Evolutionary conservation across 2,113 vertebrate genomes (phyloP).

Genomic region (Azemiops feae): DNA sequence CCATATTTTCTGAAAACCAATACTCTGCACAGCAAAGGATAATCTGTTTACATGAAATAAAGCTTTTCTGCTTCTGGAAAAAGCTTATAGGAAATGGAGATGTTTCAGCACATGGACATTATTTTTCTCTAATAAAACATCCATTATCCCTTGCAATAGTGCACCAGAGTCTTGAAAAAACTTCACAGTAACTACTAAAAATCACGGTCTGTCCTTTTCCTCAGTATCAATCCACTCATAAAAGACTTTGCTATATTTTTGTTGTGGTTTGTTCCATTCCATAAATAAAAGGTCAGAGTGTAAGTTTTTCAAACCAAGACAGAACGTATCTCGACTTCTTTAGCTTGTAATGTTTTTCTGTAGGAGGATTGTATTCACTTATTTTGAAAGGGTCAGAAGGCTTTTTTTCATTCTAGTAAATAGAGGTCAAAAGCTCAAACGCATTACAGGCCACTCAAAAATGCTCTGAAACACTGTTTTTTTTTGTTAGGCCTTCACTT

Average conservation of each 20-base stretch:
- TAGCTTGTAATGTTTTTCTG: conserved; percentile 19
- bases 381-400: conserved; percentile 26
- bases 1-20: neutral
- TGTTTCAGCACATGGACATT: neutral
- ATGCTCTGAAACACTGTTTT: conserved; percentile 41
- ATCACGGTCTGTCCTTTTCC: neutral
- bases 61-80: neutral
- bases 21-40: neutral
- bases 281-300: conserved; percentile 19
- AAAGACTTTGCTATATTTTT: neutral
- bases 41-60: neutral
- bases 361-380: conserved; percentile 40
- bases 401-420: conserved; percentile 48
- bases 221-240: neutral
- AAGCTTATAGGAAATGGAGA: neutral
- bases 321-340: conserved; percentile 25
- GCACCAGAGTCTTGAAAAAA: neutral
- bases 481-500: neutral
- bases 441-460: conserved; percentile 39
- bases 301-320: conserved; percentile 30
- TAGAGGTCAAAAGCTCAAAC: conserved; percentile 51
- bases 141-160: neutral
- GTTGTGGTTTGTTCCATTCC: neutral
- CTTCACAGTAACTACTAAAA: neutral
- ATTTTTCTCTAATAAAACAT: neutral